These are phyloP conservation scores for Siniperca chuatsi DNA, from an alignment of 2,113 vertebrate species.

Conservation along the genomic window DNA sequence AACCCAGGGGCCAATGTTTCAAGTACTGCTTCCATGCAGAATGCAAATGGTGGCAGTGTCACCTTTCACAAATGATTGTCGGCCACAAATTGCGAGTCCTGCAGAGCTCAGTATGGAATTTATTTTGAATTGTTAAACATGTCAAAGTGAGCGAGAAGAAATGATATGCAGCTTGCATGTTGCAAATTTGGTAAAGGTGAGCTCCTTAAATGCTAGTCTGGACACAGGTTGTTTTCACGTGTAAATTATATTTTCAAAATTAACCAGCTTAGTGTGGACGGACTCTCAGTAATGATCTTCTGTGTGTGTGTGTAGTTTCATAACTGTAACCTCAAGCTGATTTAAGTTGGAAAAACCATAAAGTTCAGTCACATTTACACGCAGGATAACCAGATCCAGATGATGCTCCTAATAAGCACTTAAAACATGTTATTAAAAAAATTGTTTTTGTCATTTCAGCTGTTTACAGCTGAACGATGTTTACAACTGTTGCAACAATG, in stretches of 20 bases:
- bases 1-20: neutral
- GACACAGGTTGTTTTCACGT: neutral
- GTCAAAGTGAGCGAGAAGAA: neutral
- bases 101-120: neutral
- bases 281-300: slow-evolving; percentile 25
- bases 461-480: slow-evolving; percentile 25
- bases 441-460: slow-evolving; percentile 42
- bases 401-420: slow-evolving; percentile 51
- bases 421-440: slow-evolving; percentile 29
- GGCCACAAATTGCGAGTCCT: neutral
- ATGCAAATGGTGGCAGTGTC: neutral
- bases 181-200: neutral
- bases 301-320: slow-evolving; percentile 47
- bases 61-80: neutral
- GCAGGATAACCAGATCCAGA: slow-evolving; percentile 64
- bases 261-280: slow-evolving; percentile 9
- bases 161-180: neutral
- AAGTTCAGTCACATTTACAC: slow-evolving; percentile 60
- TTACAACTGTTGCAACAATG: slow-evolving; percentile 23
- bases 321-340: slow-evolving; percentile 52
- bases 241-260: neutral
- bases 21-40: slow-evolving; percentile 1
- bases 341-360: slow-evolving; percentile 57
- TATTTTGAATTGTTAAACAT: slow-evolving; percentile 13
- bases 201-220: slow-evolving; percentile 12